A percentile compares a stretch with the other conserved stretches of the same genome.
These are phyloP conservation scores for Botia almorhae DNA, from an alignment of 2,797 vertebrate species.

Conservation along the genomic window DNA sequence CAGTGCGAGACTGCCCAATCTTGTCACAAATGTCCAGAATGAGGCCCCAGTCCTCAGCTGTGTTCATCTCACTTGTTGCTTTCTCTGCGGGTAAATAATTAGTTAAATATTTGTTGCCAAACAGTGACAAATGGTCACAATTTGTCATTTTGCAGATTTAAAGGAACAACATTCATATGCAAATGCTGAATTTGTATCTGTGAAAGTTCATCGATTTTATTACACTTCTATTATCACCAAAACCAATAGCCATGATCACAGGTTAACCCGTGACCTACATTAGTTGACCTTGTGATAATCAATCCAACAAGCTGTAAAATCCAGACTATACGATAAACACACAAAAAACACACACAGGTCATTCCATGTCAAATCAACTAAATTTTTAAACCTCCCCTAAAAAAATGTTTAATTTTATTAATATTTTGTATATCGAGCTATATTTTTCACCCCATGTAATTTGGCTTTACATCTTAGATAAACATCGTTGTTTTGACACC, in stretches of 20 bases:
- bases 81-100: constrained; percentile 84
- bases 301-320: background rate
- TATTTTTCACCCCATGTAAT: too few species aligned
- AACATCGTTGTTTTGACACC: too few species aligned
- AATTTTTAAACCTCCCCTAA: too few species aligned
- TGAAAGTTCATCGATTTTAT: background rate
- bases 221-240: background rate
- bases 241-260: background rate
- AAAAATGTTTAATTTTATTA: too few species aligned
- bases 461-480: too few species aligned
- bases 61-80: constrained; percentile 99
- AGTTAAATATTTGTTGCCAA: background rate
- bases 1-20: constrained; percentile 96
- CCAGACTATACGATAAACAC: too few species aligned
- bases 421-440: too few species aligned
- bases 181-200: background rate
- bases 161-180: background rate
- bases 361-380: too few species aligned
- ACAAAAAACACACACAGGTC: too few species aligned
- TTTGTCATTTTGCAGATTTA: background rate
- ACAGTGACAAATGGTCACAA: background rate
- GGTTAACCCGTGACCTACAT: constrained; percentile 6
- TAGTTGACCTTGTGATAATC: background rate
- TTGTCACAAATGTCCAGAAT: constrained; percentile 99
- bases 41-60: constrained; percentile 98